Base-by-base conservation (phyloP, 1,140 invertebrate species). In the Drusus annulatus region DNA sequence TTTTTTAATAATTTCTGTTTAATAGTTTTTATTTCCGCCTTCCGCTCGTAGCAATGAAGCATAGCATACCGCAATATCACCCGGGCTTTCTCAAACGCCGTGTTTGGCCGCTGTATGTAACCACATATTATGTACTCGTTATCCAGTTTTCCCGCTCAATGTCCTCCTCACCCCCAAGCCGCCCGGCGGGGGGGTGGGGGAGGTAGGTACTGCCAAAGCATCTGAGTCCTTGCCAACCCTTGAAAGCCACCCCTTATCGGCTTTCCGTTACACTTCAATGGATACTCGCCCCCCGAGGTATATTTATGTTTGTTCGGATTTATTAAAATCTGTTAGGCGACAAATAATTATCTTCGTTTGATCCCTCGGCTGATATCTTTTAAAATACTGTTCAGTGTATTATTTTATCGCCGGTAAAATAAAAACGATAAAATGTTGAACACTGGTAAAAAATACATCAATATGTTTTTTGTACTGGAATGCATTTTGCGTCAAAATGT, bases 251-350 rank as follows among this genome's bases (percentile, higher is more conserved):
- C 68, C 36, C 45, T 50, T 71, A 68, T 68, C 63, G 17, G 63
- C 63, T 68, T 68, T 68, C 63, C 31, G 68, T 52, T 71, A 52
- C 68, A 25, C 68, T 71, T 51, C 68, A 71, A 71, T 71, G 45
- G 68, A 71, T 71, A 52, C 36, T 52, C 68, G n/a, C 17, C 45
- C 45, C 45, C 45, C 68, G 17, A 25, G 50, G 36, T 17, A 36
- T 68, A 31, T 51, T 51, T 71, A 19, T 52, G 36, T 65, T 65
- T 25, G 23, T 65, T 65, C 16, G 62, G 25, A 65, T 71, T 71
- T 51, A 71, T 71, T 71, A 52, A 71, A 68, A 60, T 60, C 19
- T 19, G n/a, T 45, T 45, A 45, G 36, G 36, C 36, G 21, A 65
- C 62, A 65, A 65, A 65, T 65, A 25, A 28, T 65, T 65, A 15